Conservation (phyloP, 2,113 vertebrate species). For the Catharus minimus region DNA sequence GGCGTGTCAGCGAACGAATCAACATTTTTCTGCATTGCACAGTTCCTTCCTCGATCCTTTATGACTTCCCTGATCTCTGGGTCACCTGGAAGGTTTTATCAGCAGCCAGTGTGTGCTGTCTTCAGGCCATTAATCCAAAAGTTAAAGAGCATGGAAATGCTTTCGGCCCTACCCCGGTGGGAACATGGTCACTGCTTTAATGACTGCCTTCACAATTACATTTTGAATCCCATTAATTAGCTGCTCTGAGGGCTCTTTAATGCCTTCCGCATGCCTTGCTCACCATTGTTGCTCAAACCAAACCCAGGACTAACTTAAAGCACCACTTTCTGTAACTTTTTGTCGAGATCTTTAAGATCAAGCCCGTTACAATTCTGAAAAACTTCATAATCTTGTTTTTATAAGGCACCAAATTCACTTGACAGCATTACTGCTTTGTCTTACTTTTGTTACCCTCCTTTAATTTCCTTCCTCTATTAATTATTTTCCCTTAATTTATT, state of each 20-base stretch:
- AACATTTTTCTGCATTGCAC: neutral
- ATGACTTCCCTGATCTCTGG: neutral
- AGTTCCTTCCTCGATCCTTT: neutral
- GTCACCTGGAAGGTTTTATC: constrained; percentile 28
- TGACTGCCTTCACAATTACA: neutral
- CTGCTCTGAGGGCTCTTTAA: neutral
- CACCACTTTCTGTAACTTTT: neutral
- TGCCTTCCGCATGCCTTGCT: fast-evolving
- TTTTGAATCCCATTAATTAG: constrained; percentile 17
- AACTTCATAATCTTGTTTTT: neutral
- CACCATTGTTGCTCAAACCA: neutral
- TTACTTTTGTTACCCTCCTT: constrained; percentile 41
- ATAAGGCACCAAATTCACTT: neutral
- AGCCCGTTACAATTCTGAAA: neutral
- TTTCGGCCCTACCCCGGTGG: neutral
- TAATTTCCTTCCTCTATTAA: constrained; percentile 65
- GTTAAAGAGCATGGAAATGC: constrained; percentile 3
- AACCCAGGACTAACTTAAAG: neutral
- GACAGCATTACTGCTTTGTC: neutral
- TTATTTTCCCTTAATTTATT: constrained; percentile 54
- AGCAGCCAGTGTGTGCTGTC: neutral
- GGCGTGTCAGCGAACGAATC: neutral
- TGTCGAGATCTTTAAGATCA: neutral
- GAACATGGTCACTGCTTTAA: neutral
- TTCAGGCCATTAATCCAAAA: neutral